phyloP scores from a whole-genome alignment of 2,888 invertebrate genomes.

The Netelia melanura region DNA sequence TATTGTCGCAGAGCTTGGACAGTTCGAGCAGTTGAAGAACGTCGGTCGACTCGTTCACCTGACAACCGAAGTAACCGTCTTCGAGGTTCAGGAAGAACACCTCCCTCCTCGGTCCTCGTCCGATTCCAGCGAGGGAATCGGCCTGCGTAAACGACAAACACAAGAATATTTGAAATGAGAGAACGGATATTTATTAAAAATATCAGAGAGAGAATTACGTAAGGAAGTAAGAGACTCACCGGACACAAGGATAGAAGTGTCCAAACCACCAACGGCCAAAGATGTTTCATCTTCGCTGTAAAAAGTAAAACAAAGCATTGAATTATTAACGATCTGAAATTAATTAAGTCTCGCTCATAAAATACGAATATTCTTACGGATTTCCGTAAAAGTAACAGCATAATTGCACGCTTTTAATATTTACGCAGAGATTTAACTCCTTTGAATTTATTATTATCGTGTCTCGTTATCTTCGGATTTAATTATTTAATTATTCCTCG shows the following conservation, averaged over 20 bases:
- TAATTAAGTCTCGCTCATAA: constrained; percentile 4
- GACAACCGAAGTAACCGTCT: constrained; percentile 98
- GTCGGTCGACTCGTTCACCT: constrained; percentile 98
- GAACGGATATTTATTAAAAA: background rate
- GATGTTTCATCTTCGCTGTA: constrained; percentile 96
- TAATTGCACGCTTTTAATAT: background rate
- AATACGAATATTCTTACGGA: constrained; percentile 3
- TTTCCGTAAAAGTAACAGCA: background rate
- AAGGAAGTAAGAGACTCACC: constrained; percentile 87
- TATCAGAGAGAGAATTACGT: constrained; percentile 34
- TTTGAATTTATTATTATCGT: constrained; percentile 14
- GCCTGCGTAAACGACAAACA: constrained; percentile 85
- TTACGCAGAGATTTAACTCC: background rate
- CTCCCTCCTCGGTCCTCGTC: constrained; percentile 94
- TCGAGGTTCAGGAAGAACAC: constrained; percentile 98
- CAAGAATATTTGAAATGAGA: background rate
- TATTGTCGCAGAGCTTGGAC: constrained; percentile 97
- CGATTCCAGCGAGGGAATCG: constrained; percentile 93
- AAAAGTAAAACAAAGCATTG: constrained; percentile 83
- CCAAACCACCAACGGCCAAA: constrained; percentile 97
- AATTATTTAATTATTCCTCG: constrained; percentile 51
- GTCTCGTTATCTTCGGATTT: constrained; percentile 6
- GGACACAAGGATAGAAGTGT: constrained; percentile 91
- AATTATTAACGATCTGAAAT: constrained; percentile 12
- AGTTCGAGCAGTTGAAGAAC: constrained; percentile 97